These are phyloP conservation scores for Microcebus tavaratra DNA, from an alignment of 2,113 vertebrate genomes.

Conservation along the genomic window DNA sequence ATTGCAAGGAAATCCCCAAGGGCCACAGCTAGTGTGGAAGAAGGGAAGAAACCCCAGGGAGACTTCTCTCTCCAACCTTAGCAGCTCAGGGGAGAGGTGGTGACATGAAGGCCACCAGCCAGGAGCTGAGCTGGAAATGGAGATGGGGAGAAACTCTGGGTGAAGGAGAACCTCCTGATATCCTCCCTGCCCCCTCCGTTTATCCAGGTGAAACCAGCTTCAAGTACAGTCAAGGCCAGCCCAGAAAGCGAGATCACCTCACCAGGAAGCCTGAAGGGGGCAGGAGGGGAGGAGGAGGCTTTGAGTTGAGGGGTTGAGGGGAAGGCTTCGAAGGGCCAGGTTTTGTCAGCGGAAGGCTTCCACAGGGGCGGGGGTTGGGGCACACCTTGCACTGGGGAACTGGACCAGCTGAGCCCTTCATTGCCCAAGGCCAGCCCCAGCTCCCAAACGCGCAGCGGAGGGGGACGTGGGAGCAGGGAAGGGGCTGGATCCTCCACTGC, in stretches of 20 bases:
- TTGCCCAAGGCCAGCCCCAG: background rate
- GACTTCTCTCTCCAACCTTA: background rate
- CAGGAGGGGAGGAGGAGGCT: background rate
- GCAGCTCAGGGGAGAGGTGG: background rate
- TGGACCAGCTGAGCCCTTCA: background rate
- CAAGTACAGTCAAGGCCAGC: background rate
- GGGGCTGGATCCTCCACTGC: background rate
- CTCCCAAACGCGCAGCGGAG: background rate
- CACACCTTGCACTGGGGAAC: background rate
- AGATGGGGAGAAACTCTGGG: background rate
- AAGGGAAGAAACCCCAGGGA: background rate
- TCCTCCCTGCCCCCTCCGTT: background rate
- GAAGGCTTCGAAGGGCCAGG: background rate
- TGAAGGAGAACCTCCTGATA: background rate
- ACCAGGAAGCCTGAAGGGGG: background rate
- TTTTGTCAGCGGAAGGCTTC: background rate
- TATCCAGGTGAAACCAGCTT: background rate
- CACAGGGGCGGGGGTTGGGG: background rate
- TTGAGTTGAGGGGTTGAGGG: background rate
- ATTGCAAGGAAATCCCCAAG: conserved; percentile 52
- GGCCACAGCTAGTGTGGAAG: background rate
- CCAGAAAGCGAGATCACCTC: background rate
- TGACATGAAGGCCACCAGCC: background rate
- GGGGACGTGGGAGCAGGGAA: background rate
- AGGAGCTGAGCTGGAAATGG: background rate